These are phyloP conservation scores for Cirrhinus molitorella DNA, from an alignment of 2,797 vertebrate genomes.

Conservation along the genomic window DNA sequence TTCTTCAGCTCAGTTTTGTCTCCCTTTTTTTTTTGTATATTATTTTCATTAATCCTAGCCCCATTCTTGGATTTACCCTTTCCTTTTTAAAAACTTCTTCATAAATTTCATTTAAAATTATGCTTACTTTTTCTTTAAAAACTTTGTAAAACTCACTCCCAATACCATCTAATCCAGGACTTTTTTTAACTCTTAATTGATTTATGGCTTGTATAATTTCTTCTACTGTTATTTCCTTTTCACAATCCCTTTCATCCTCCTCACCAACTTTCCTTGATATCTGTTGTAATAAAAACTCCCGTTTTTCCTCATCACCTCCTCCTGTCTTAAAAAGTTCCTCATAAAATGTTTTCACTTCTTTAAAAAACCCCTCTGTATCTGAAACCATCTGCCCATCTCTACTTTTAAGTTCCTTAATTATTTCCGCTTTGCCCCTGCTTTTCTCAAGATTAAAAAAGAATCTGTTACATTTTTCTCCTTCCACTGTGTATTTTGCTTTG, in stretches of 20 bases:
- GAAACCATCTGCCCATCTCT: not conserved
- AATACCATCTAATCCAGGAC: not conserved
- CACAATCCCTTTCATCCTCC: not conserved
- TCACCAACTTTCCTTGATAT: not conserved
- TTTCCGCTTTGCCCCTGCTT: not conserved
- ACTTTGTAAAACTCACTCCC: not conserved
- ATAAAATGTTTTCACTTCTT: not conserved
- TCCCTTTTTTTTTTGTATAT: too few species aligned
- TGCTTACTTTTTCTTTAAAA: not conserved
- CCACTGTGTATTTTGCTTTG: not conserved
- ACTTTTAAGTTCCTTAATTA: not conserved
- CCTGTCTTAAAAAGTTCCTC: constrained; percentile 2
- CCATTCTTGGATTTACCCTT: not conserved
- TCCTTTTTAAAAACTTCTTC: not conserved
- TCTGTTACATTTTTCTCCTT: too few species aligned
- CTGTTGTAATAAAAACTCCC: not conserved
- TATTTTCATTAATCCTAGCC: too few species aligned
- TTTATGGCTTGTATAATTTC: not conserved
- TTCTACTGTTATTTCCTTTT: not conserved
- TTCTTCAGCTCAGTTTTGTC: too few species aligned
- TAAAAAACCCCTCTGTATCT: not conserved
- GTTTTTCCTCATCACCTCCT: not conserved
- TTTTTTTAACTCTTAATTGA: not conserved
- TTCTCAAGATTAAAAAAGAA: constrained; percentile 18
- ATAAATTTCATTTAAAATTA: not conserved